phyloP scores from a whole-genome alignment of 2,888 invertebrate genomes.

The Erebia aethiops region DNA sequence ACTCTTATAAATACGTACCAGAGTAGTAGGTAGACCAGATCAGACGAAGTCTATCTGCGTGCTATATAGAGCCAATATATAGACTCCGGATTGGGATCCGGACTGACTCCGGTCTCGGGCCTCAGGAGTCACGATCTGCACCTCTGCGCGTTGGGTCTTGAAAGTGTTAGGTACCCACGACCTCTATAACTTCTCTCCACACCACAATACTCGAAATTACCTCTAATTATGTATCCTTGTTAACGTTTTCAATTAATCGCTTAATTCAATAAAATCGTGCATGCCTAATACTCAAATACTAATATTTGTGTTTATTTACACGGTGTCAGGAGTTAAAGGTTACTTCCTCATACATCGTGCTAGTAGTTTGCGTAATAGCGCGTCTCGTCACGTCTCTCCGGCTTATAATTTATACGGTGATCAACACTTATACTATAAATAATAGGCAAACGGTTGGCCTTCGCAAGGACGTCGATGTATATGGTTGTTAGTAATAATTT shows the following conservation, averaged over 20 bases:
- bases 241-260: conserved; percentile 38
- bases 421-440: conserved; percentile 53
- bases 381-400: conserved; percentile 60
- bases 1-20: no score
- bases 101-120: no score
- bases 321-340: conserved; percentile 74
- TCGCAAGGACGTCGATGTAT: conserved; percentile 68
- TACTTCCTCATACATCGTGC: conserved; percentile 72
- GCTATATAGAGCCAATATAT: no score
- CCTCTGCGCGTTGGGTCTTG: no score
- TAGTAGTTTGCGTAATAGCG: conserved; percentile 65
- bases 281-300: conserved; percentile 69
- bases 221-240: conserved; percentile 26
- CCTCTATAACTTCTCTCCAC: no score
- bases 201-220: neutral
- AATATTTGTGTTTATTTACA: conserved; percentile 65
- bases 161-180: no score
- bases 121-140: no score
- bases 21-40: no score
- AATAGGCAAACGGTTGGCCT: conserved; percentile 67
- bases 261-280: conserved; percentile 62
- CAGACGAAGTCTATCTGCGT: no score
- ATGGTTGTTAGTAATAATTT: conserved; percentile 55
- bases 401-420: conserved; percentile 56
- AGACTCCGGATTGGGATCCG: no score